Evolutionary conservation across 2,797 vertebrate species (phyloP).

Genomic region (Silurus aristotelis): DNA sequence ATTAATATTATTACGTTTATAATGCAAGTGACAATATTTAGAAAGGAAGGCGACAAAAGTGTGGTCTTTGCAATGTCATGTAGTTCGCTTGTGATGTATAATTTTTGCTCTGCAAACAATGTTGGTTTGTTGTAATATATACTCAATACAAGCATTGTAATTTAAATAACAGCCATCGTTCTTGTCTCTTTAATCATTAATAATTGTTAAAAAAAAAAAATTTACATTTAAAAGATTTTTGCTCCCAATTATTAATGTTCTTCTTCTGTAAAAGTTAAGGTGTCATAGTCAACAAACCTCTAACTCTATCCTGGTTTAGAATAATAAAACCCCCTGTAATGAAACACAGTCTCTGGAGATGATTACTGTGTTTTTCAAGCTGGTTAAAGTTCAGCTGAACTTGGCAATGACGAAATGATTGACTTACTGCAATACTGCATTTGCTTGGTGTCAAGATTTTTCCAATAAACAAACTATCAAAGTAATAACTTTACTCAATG

Average conservation of each 20-base stretch:
- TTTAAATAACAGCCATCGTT: background rate
- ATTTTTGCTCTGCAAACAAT: constrained; percentile 9
- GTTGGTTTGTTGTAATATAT: background rate
- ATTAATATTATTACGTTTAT: too few species aligned
- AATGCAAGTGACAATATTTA: background rate
- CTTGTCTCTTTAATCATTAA: background rate
- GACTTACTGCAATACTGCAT: constrained; percentile 37
- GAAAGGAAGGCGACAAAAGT: background rate
- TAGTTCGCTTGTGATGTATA: background rate
- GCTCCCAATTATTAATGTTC: background rate
- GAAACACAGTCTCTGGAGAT: background rate
- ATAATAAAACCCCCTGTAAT: background rate
- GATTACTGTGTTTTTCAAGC: constrained; percentile 21
- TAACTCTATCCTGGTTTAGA: background rate
- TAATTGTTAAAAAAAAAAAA: background rate
- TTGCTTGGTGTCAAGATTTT: background rate
- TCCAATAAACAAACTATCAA: constrained; percentile 1
- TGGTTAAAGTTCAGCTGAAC: constrained; percentile 52
- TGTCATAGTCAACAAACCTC: background rate
- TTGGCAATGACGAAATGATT: constrained; percentile 42
- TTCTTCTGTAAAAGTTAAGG: background rate
- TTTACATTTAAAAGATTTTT: background rate
- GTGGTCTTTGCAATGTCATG: background rate
- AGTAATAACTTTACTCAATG: background rate
- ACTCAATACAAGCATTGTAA: background rate